Base-by-base conservation (phyloP, 2,888 invertebrate genomes). In the Iselma pallidipennis region DNA sequence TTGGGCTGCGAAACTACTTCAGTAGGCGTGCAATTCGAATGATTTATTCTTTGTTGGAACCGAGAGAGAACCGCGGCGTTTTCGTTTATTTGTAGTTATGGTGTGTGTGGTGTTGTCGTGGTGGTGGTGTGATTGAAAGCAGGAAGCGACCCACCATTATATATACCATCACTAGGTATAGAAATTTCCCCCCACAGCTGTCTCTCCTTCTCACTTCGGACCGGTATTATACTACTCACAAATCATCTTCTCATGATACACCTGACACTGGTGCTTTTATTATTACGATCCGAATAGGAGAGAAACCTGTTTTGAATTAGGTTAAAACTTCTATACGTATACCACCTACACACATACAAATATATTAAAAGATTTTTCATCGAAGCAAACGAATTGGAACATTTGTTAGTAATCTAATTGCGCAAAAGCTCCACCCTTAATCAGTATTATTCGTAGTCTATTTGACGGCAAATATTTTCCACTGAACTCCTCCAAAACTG, bases 241-340 rank as follows among this genome's bases (percentile, higher is more conserved):
- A 51, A 51, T 51, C 51, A 51, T 51, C 51, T 9, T 12, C 28
- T 19, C 26, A 51, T 28, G 31, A 51, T 51, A 51, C 51, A 51
- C 51, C 51, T 51, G 51, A 51, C 51, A 51, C 25, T 14, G 2
- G n/a, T 21, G 10, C 2, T 49, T 23, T 28, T 49, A 49, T 49
- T 49, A 49, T 49, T 49, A 49, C 49, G 23, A 49, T 10, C n/a
- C n/a, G n/a, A 14, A 49, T 33, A 33, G 4, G 33, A 33, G 33
- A 33, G 33, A 14, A 33, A 33, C 42, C 9, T 42, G 19, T 21
- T 21, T 42, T 42, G 19, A 19, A 42, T 2, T 42, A 42, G 19
- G 37, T 7, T 16, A 16, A 37, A 16, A 37, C n/a, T n/a, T n/a
- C n/a, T n/a, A n/a, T n/a, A n/a, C n/a, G n/a, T n/a, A n/a, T n/a